Conservation (phyloP, 1,140 invertebrate species). For the Tetraneura akinire region DNA sequence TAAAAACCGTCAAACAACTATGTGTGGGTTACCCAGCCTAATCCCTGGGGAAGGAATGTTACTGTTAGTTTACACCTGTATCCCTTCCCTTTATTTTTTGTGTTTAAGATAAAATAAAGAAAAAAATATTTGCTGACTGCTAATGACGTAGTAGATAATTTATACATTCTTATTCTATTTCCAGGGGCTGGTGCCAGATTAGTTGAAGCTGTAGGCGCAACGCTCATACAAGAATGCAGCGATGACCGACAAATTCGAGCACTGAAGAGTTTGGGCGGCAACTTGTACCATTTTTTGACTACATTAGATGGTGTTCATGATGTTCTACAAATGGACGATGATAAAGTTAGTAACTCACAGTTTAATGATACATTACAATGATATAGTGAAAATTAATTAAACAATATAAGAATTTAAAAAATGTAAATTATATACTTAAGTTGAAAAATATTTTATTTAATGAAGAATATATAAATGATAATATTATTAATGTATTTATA, state of each 20-base stretch:
- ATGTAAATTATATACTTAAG: no score
- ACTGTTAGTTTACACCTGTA: no score
- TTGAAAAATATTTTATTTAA: no score
- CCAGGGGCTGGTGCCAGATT: constrained; percentile 29
- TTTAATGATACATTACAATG: no score
- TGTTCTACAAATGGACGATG: constrained; percentile 66
- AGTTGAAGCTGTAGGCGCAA: constrained; percentile 18
- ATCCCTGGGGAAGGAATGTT: no score
- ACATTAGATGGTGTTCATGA: constrained; percentile 89
- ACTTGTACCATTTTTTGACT: constrained; percentile 79
- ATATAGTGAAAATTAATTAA: no score
- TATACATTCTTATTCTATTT: background rate
- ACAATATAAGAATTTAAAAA: no score
- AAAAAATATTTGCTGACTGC: background rate
- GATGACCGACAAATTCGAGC: constrained; percentile 36
- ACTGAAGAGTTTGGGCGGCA: constrained; percentile 68
- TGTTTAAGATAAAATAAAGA: background rate
- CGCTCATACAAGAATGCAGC: constrained; percentile 16
- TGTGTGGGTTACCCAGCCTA: no score
- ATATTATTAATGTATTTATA: no score
- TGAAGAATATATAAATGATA: no score
- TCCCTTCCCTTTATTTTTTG: background rate
- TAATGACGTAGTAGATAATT: background rate
- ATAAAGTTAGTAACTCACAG: no score
- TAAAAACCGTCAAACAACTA: no score